Conservation (phyloP, 2,797 vertebrate genomes). For the Sebastes itinus region DNA sequence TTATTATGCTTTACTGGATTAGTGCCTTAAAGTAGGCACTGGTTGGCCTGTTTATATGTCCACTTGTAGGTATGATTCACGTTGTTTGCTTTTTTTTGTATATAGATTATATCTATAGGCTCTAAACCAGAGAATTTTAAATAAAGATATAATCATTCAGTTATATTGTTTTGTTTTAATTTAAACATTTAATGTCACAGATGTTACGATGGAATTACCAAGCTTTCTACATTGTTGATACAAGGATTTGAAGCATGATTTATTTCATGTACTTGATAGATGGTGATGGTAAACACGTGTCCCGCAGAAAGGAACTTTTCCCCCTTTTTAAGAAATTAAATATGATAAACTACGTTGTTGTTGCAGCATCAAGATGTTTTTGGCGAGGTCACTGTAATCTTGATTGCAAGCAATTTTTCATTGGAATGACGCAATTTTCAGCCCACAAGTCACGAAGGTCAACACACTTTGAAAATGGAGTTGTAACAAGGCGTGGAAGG, state of each 20-base stretch:
- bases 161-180: conserved; percentile 1
- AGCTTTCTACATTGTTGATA: not conserved
- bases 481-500: not conserved
- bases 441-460: not conserved
- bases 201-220: not conserved
- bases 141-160: conserved; percentile 63
- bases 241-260: not conserved
- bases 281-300: not conserved
- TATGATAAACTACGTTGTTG: not conserved
- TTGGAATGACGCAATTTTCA: not conserved
- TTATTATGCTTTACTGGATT: conserved; percentile 27
- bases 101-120: conserved; percentile 45
- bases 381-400: not conserved
- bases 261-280: not conserved
- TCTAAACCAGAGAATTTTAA: conserved; percentile 55
- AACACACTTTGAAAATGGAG: not conserved
- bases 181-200: not conserved
- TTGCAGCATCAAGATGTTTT: conserved; percentile 3
- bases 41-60: conserved; percentile 28
- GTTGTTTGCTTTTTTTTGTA: conserved; percentile 50
- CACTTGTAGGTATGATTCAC: conserved; percentile 27
- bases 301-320: not conserved
- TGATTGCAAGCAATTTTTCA: not conserved
- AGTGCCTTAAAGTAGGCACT: conserved; percentile 20
- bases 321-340: not conserved